Conservation (phyloP, 1,140 invertebrate species). For the Scaptomyza graminum region DNA sequence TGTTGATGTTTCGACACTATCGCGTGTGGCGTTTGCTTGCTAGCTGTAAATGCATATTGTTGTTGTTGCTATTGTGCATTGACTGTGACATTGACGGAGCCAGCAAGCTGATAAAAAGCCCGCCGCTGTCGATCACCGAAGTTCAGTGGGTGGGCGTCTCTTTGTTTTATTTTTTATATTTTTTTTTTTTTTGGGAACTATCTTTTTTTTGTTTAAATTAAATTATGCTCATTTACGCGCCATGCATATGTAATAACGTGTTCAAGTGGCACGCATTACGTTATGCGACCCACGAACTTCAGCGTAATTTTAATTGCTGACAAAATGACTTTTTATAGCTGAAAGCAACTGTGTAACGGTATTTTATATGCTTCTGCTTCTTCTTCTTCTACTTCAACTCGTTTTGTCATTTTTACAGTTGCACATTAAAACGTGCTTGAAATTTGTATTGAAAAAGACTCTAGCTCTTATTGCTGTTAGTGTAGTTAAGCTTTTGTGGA, state of each 20-base stretch:
- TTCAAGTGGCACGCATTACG: slow-evolving; percentile 14
- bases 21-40: slow-evolving; percentile 52
- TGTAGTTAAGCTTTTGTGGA: slow-evolving; percentile 6
- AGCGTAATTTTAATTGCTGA: slow-evolving; percentile 36
- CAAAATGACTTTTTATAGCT: slow-evolving; percentile 64
- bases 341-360: slow-evolving; percentile 46
- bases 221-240: slow-evolving; percentile 74
- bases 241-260: slow-evolving; percentile 67
- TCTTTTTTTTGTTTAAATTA: slow-evolving; percentile 22
- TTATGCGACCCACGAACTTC: slow-evolving; percentile 31
- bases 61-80: slow-evolving; percentile 66
- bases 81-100: slow-evolving; percentile 75
- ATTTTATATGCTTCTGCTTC: slow-evolving; percentile 41
- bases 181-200: not conserved
- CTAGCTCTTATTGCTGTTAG: not conserved
- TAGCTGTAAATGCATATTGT: slow-evolving; percentile 63
- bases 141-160: slow-evolving; percentile 24
- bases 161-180: not conserved
- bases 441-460: slow-evolving; percentile 42
- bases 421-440: slow-evolving; percentile 66
- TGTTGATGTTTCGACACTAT: slow-evolving; percentile 61
- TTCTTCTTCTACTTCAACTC: not conserved
- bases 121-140: slow-evolving; percentile 7
- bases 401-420: slow-evolving; percentile 47
- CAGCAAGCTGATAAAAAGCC: slow-evolving; percentile 34